Evolutionary conservation across 2,888 invertebrate genomes (phyloP).

Genomic region (Sacculina carcini): DNA sequence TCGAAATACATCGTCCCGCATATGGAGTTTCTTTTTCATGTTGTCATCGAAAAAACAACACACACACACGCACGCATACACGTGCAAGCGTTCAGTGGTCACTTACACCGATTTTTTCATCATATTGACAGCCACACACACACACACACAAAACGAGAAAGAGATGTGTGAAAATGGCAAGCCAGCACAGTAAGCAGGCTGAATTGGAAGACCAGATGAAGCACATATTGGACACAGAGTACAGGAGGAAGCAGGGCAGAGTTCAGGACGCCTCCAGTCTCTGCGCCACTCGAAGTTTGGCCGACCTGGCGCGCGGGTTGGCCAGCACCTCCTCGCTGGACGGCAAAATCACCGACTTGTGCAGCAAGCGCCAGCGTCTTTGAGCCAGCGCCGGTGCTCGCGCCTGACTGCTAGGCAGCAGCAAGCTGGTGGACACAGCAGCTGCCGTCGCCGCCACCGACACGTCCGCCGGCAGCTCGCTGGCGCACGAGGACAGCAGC

Average conservation of each 20-base stretch:
- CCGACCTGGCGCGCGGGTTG: constrained; percentile 69
- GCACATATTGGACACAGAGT: neutral
- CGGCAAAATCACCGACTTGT: constrained; percentile 53
- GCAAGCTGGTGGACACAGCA: no score
- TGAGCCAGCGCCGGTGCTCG: constrained; percentile 33
- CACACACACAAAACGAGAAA: neutral
- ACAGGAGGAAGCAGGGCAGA: neutral
- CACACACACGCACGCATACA: no score
- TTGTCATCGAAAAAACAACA: no score
- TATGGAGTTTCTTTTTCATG: no score
- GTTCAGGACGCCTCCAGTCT: constrained; percentile 26
- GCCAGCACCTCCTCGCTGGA: constrained; percentile 38
- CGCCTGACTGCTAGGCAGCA: constrained; percentile 31
- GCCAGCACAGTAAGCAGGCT: neutral
- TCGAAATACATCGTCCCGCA: no score
- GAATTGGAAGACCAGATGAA: neutral
- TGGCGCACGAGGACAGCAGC: neutral
- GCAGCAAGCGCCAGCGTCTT: constrained; percentile 42
- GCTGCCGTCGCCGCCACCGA: constrained; percentile 37
- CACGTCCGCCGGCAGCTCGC: neutral
- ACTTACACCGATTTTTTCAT: no score
- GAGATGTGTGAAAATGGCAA: neutral
- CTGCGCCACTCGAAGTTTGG: constrained; percentile 56
- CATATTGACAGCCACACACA: neutral
- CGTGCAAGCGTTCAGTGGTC: no score